Percentiles rank a stretch among this genome's conserved stretches.
Evolutionary conservation across 2,888 invertebrate genomes (phyloP).

Genomic region (Harpagoxenus sublaevis): DNA sequence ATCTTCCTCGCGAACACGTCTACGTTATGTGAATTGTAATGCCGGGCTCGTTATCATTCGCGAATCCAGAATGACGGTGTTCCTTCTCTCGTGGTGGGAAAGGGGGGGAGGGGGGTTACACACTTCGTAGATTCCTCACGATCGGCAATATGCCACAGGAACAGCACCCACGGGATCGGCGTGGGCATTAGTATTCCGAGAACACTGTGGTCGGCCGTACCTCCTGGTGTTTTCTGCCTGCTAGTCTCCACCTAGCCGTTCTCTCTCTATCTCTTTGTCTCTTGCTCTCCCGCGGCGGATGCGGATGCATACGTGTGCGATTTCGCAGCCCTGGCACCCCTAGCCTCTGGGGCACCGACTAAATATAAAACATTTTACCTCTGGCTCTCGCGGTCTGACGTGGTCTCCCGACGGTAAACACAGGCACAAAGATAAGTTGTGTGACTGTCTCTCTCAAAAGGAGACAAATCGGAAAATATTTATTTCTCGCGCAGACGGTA

Average conservation of each 20-base stretch:
- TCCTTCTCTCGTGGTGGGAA: slow-evolving; percentile 38
- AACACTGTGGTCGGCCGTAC: slow-evolving; percentile 71
- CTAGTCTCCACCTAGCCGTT: slow-evolving; percentile 39
- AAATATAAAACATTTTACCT: slow-evolving; percentile 72
- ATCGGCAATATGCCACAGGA: slow-evolving; percentile 78
- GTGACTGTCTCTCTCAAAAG: slow-evolving; percentile 56
- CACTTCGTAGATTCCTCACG: slow-evolving; percentile 68
- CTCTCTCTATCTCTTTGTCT: slow-evolving; percentile 18
- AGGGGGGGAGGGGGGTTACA: slow-evolving; percentile 29
- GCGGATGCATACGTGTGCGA: slow-evolving; percentile 42
- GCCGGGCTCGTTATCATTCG: slow-evolving; percentile 62
- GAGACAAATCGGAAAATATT: slow-evolving; percentile 64
- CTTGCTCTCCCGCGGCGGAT: neutral
- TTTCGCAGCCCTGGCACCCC: slow-evolving; percentile 51
- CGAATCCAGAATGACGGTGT: slow-evolving; percentile 54
- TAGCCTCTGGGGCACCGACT: slow-evolving; percentile 55
- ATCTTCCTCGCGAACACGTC: slow-evolving; percentile 57
- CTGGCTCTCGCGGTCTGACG: slow-evolving; percentile 51
- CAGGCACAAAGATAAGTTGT: slow-evolving; percentile 59
- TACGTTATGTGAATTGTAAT: slow-evolving; percentile 52
- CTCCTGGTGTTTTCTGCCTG: slow-evolving; percentile 77
- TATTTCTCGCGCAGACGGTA: slow-evolving; percentile 38
- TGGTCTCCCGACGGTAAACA: slow-evolving; percentile 61
- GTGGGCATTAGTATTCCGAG: slow-evolving; percentile 80
- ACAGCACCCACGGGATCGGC: slow-evolving; percentile 76